phyloP scores from a whole-genome alignment of 2,113 vertebrate genomes.

The Nasalis larvatus region DNA sequence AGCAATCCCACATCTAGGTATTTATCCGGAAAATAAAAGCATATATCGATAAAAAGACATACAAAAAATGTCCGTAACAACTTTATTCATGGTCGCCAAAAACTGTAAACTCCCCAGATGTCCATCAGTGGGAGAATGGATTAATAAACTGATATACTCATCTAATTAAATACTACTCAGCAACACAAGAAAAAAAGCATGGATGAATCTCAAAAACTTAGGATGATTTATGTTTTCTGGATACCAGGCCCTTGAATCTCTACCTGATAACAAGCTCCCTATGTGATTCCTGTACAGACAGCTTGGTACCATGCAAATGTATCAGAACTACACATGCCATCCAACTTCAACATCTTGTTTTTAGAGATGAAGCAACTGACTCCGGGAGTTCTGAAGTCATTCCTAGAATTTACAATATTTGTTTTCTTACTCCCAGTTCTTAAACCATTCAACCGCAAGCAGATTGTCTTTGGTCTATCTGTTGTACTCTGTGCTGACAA shows the following conservation, averaged over 20 bases:
- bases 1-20: neutral
- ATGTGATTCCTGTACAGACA: neutral
- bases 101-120: neutral
- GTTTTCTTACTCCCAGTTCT: neutral
- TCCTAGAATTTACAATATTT: neutral
- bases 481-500: neutral
- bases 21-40: neutral
- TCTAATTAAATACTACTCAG: neutral
- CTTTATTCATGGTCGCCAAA: neutral
- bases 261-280: neutral
- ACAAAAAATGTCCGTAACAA: neutral
- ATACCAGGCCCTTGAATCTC: neutral
- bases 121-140: neutral
- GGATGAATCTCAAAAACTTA: neutral
- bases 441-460: neutral
- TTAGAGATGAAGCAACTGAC: neutral
- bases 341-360: neutral
- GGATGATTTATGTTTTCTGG: neutral
- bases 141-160: neutral
- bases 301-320: neutral
- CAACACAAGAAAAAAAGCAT: neutral
- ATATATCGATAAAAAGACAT: neutral
- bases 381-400: neutral
- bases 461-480: neutral
- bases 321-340: neutral